Evolutionary conservation across 2,797 vertebrate genomes (phyloP).

Genomic region (Pelodytes ibericus): DNA sequence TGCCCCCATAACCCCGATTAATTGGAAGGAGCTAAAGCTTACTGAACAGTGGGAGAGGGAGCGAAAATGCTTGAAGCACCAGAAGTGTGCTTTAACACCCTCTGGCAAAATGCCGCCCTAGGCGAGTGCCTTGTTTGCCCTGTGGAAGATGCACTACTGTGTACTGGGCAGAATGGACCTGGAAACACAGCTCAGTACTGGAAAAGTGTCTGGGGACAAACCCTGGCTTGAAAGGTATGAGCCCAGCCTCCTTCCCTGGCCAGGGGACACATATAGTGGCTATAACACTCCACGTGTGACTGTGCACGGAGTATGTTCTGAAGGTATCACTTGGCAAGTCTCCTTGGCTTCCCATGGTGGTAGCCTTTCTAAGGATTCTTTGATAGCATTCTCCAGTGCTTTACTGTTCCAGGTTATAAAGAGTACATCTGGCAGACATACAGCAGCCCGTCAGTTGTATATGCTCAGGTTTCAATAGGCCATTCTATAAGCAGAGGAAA

Average conservation of each 20-base stretch:
- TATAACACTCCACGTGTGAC: not conserved
- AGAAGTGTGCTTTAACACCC: too few relatives aligned
- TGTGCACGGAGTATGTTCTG: not conserved
- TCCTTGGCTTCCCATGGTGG: not conserved
- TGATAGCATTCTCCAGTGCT: slow-evolving; percentile 8
- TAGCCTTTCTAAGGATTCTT: slow-evolving; percentile 39
- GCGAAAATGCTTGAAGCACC: too few relatives aligned
- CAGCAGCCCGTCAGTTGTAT: slow-evolving; percentile 16
- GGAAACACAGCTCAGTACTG: not conserved
- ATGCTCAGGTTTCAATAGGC: slow-evolving; percentile 41
- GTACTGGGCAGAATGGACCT: not conserved
- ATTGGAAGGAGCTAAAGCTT: too few relatives aligned
- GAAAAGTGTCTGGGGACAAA: not conserved
- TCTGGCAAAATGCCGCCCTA: too few relatives aligned
- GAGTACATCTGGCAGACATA: slow-evolving; percentile 44
- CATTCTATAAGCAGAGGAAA: slow-evolving; percentile 27
- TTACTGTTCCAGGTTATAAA: slow-evolving; percentile 48
- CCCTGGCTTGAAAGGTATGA: not conserved
- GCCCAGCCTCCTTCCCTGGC: not conserved
- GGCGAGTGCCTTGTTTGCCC: too few relatives aligned
- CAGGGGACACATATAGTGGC: not conserved
- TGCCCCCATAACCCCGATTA: too few relatives aligned
- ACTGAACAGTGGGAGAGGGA: too few relatives aligned
- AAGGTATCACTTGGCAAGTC: not conserved
- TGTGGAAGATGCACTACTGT: too few relatives aligned